A percentile compares a stretch with the other conserved stretches of the same genome.
phyloP scores from a whole-genome alignment of 2,113 vertebrate genomes.

The Trogon melanurus region DNA sequence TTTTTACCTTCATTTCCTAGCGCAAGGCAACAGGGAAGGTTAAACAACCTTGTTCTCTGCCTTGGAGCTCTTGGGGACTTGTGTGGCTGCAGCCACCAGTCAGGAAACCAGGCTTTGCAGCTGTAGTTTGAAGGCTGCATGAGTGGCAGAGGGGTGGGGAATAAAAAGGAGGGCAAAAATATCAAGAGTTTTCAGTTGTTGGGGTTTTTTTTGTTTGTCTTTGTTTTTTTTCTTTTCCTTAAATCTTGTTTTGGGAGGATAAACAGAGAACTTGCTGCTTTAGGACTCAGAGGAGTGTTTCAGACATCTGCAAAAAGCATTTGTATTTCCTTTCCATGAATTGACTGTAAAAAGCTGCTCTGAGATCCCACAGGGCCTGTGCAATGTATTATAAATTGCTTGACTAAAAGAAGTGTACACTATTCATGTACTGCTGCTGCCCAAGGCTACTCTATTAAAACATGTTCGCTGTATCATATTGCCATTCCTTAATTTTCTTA shows the following conservation, averaged over 20 bases:
- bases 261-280: background rate
- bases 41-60: background rate
- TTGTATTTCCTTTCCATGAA: background rate
- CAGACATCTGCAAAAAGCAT: conserved; percentile 10
- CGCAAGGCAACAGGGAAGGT: background rate
- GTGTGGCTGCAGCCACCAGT: background rate
- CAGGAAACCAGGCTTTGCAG: background rate
- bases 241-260: background rate
- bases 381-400: conserved; percentile 18
- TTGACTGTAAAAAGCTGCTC: conserved; percentile 1
- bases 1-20: background rate
- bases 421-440: background rate
- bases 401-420: background rate
- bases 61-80: background rate
- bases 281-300: background rate
- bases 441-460: conserved; percentile 2
- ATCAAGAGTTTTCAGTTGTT: background rate
- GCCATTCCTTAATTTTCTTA: conserved; percentile 32
- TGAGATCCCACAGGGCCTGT: background rate
- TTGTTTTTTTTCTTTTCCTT: too few species aligned
- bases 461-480: background rate
- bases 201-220: background rate
- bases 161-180: background rate
- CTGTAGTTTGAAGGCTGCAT: background rate
- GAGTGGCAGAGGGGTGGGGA: background rate